Evolutionary conservation across 2,113 vertebrate genomes (phyloP).

Genomic region (Xenopus borealis): DNA sequence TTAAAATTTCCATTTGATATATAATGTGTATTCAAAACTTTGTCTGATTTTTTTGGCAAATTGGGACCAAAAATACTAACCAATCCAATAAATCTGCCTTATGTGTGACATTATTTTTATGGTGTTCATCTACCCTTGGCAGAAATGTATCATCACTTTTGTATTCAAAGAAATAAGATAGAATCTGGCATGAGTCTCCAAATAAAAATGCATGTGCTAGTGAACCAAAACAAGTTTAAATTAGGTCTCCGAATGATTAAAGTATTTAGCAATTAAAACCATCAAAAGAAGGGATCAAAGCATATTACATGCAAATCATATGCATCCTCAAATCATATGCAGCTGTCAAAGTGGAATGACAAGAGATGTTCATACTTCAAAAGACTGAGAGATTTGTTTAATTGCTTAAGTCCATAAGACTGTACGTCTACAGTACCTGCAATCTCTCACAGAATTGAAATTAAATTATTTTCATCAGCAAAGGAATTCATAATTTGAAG

Average conservation of each 20-base stretch:
- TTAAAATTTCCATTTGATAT: too few relatives aligned
- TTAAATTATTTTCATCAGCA: neutral
- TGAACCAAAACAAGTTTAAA: slow-evolving; percentile 18
- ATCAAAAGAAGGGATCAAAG: slow-evolving; percentile 40
- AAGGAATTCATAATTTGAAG: neutral
- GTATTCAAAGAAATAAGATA: neutral
- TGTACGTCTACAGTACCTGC: neutral
- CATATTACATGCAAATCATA: slow-evolving; percentile 34
- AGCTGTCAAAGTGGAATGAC: slow-evolving; percentile 34
- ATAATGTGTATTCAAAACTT: too few relatives aligned
- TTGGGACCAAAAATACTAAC: too few relatives aligned
- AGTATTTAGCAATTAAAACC: slow-evolving; percentile 33
- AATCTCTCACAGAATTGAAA: neutral
- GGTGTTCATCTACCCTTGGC: too few relatives aligned
- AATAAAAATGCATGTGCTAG: slow-evolving; percentile 4
- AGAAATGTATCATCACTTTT: too few relatives aligned
- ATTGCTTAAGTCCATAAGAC: slow-evolving; percentile 5
- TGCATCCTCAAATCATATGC: slow-evolving; percentile 7
- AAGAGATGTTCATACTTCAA: slow-evolving; percentile 23
- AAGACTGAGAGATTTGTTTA: slow-evolving; percentile 13
- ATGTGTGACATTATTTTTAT: too few relatives aligned
- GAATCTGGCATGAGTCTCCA: slow-evolving; percentile 7
- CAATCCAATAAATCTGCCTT: too few relatives aligned
- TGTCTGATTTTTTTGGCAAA: too few relatives aligned
- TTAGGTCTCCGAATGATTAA: slow-evolving; percentile 31